Evolutionary conservation across 1,140 invertebrate species (phyloP), one percentile per base, ranked within the genome.

Genomic region (Eriosoma lanigerum): DNA sequence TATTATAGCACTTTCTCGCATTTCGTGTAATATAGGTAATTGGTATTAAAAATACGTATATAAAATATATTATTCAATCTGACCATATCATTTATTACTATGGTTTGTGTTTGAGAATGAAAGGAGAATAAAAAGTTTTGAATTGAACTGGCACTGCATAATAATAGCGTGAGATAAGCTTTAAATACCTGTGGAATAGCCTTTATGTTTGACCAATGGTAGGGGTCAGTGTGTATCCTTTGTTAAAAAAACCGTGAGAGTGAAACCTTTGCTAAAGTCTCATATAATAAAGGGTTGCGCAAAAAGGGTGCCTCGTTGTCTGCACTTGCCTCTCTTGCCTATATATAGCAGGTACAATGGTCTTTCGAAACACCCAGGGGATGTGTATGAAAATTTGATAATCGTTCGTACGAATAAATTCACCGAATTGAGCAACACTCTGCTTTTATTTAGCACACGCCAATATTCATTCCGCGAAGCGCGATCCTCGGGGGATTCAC

Each of bases 231-330:
- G n/a, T 78, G 15, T 38, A 24, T 24, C 29, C 29, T 78, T 78
- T 58, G 38, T 76, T 44, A 32, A 13, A 2, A n/a, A 48, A n/a
- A 78, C 75, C 75, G 75, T 78, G 75, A 78, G 75, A 78, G 75
- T 62, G 24, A 48, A 78, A 26, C 75, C 75, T 78, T 78, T 78
- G 75, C 56, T 62, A 78, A 78, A 78, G 75, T 78, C 75, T 44
- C 75, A 78, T 78, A 38, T 4, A 78, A 60, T 62, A 60, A 60
- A 78, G 54, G 52, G 75, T 78, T 78, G 44, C 54, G 54, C 54
- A 78, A 78, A 78, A 60, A 60, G 75, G 75, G 54, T 19, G 32
- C 5, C 44, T 38, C 38, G 38, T 62, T 46, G 56, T 78, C 54
- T 62, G 75, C 75, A 78, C 75, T 78, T 78, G 75, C 75, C 54